Evolutionary conservation across 2,113 vertebrate genomes (phyloP).

Genomic region (Gulo gulo): DNA sequence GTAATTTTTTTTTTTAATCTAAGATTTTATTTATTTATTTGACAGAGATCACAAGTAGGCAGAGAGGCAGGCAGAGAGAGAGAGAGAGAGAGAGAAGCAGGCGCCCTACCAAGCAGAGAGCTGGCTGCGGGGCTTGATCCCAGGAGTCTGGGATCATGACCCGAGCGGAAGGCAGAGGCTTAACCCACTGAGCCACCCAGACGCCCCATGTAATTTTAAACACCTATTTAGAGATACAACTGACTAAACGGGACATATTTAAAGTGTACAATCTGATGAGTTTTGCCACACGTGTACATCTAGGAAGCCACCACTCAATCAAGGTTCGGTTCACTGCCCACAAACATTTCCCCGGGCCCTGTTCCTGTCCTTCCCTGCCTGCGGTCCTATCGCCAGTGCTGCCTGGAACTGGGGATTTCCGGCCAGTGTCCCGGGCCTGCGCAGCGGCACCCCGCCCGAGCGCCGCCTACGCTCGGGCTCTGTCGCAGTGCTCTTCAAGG

Average conservation of each 20-base stretch:
- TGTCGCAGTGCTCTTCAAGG: neutral
- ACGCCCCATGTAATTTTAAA: neutral
- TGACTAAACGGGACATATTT: neutral
- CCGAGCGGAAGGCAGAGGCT: neutral
- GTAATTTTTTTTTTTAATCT: neutral
- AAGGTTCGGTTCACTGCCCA: neutral
- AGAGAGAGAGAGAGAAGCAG: too few species aligned
- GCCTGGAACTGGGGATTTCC: neutral
- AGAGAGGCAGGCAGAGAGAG: too few species aligned
- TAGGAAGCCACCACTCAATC: neutral
- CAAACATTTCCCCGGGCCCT: neutral
- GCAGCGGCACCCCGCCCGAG: neutral
- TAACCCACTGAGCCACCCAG: neutral
- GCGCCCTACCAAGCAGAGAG: too few species aligned
- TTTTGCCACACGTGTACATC: neutral
- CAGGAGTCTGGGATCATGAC: neutral
- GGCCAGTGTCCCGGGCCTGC: neutral
- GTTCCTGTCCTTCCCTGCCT: neutral
- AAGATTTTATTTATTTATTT: too few species aligned
- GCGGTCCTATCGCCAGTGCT: neutral
- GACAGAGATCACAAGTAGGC: too few species aligned
- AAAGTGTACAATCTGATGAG: neutral
- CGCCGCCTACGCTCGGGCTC: neutral
- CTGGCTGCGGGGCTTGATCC: neutral
- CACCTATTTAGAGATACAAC: neutral